A percentile compares a stretch with the other conserved stretches of the same genome.
Conservation (phyloP, 2,888 invertebrate species). For the Hyppa rectilinea region DNA sequence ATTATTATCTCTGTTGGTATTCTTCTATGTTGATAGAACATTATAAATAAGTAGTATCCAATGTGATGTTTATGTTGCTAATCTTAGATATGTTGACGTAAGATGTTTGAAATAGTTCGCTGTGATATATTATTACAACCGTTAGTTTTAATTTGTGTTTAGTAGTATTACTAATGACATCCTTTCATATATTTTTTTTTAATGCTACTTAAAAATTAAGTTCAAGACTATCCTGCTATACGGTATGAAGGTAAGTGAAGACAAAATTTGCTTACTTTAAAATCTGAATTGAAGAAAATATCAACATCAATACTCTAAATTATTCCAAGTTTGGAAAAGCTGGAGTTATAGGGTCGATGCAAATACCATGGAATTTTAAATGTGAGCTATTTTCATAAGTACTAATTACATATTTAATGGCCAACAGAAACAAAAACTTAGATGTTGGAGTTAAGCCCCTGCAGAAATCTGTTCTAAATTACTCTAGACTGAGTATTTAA, state of each 20-base stretch:
- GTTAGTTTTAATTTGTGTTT: background rate
- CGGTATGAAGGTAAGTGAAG: background rate
- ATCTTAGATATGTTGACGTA: background rate
- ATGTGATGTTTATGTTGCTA: background rate
- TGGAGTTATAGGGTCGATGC: background rate
- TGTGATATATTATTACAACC: too few species aligned
- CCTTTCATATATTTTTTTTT: background rate
- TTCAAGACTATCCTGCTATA: background rate
- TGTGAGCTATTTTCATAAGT: background rate
- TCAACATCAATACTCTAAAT: background rate
- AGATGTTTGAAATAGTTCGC: background rate
- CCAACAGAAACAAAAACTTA: slow-evolving; percentile 30
- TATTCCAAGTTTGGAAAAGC: background rate
- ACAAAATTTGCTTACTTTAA: too few species aligned
- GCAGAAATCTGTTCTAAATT: slow-evolving; percentile 32
- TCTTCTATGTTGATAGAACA: background rate
- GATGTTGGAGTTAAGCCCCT: slow-evolving; percentile 2
- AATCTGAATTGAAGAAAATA: too few species aligned
- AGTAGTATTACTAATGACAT: background rate
- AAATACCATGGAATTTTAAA: background rate
- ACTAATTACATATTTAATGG: slow-evolving; percentile 4
- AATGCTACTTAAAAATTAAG: background rate
- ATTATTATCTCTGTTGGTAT: slow-evolving; percentile 26
- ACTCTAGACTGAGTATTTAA: slow-evolving; percentile 4
- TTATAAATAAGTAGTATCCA: background rate